Percentiles rank a stretch among this genome's conserved stretches.
Evolutionary conservation across 2,888 invertebrate species (phyloP).

Genomic region (Bhutanitis thaidina): DNA sequence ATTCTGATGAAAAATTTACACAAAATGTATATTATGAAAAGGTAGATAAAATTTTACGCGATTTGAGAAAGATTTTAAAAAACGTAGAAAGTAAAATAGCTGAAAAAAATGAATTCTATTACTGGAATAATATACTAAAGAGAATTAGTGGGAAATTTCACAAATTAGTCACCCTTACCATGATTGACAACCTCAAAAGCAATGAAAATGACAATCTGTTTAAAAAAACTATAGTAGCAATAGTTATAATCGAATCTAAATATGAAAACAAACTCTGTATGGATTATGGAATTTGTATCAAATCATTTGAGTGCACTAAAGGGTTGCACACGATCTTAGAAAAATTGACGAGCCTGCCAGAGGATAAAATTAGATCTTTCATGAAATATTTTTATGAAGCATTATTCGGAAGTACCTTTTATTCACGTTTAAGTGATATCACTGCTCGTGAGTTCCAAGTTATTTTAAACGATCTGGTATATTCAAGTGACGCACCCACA

Average conservation of each 20-base stretch:
- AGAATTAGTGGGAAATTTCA: conserved; percentile 49
- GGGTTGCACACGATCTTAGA: conserved; percentile 39
- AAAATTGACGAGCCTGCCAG: conserved; percentile 31
- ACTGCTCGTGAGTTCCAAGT: conserved; percentile 47
- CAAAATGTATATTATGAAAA: conserved; percentile 34
- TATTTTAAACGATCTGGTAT: conserved; percentile 55
- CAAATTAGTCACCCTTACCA: conserved; percentile 34
- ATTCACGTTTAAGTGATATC: conserved; percentile 35
- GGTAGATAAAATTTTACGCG: conserved; percentile 34
- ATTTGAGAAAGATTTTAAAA: conserved; percentile 39
- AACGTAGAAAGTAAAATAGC: conserved; percentile 31
- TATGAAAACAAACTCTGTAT: conserved; percentile 45
- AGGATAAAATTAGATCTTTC: conserved; percentile 39
- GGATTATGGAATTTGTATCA: conserved; percentile 42
- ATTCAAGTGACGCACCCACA: conserved; percentile 39
- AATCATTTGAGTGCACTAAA: conserved; percentile 40
- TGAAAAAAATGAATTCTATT: conserved; percentile 31
- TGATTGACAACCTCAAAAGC: conserved; percentile 33
- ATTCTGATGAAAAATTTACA: conserved; percentile 21
- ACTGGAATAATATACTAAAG: conserved; percentile 50
- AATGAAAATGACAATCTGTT: conserved; percentile 34
- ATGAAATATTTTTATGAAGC: conserved; percentile 33
- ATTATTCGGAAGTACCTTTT: conserved; percentile 39
- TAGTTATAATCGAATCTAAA: conserved; percentile 42
- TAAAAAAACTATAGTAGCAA: conserved; percentile 35